phyloP scores from a whole-genome alignment of 2,888 invertebrate species.

The Lithodes maja region DNA sequence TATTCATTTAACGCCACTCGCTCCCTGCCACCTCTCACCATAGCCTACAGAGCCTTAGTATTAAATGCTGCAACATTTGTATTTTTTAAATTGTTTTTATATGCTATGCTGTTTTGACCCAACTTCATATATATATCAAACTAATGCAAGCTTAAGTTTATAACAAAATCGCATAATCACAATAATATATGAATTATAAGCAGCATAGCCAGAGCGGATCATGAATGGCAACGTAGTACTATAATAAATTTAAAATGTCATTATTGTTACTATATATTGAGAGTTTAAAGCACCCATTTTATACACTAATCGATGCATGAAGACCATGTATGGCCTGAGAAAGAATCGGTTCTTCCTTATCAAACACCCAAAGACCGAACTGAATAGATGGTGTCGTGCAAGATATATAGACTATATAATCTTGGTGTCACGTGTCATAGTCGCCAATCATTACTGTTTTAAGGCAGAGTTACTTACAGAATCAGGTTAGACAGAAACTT shows the following conservation, averaged over 20 bases:
- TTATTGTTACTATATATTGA: conserved; percentile 15
- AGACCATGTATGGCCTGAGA: background rate
- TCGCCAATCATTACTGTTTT: too few species aligned
- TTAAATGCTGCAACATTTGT: background rate
- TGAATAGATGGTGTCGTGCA: too few species aligned
- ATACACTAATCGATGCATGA: background rate
- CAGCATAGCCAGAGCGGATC: too few species aligned
- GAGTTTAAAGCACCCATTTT: conserved; percentile 15
- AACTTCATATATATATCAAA: background rate
- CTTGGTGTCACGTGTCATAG: too few species aligned
- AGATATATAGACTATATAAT: too few species aligned
- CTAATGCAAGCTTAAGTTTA: background rate
- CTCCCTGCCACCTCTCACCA: conserved; percentile 4
- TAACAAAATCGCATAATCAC: too few species aligned
- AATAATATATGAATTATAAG: too few species aligned
- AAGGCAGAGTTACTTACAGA: too few species aligned
- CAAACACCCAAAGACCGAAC: too few species aligned
- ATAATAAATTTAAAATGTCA: background rate
- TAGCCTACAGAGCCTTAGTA: conserved; percentile 6
- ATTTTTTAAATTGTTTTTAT: background rate
- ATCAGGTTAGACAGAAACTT: background rate
- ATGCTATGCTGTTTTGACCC: background rate
- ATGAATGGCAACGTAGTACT: background rate
- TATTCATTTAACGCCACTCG: background rate
- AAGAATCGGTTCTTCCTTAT: background rate